These are phyloP conservation scores for Catocala nupta DNA, from an alignment of 2,888 invertebrate species.

Conservation along the genomic window DNA sequence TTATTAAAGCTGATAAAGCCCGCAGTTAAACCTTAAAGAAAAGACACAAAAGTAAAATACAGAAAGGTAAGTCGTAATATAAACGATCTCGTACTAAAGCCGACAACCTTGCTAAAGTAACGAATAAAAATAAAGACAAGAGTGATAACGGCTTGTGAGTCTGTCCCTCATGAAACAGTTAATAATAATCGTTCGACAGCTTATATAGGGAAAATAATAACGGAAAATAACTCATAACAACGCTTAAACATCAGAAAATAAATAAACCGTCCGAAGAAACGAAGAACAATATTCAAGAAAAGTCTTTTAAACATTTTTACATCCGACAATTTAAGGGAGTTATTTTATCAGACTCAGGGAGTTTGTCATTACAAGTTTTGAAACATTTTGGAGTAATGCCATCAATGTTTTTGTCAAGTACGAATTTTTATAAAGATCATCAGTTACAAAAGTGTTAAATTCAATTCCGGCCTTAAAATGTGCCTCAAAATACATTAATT, in stretches of 20 bases:
- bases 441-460: too few species aligned
- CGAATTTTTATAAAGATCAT: too few species aligned
- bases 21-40: constrained; percentile 15
- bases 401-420: not conserved
- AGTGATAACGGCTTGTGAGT: constrained; percentile 20
- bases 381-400: not conserved
- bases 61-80: constrained; percentile 8
- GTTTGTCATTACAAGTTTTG: constrained; percentile 5
- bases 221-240: constrained; percentile 43
- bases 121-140: constrained; percentile 24
- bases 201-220: constrained; percentile 35
- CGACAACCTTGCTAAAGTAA: not conserved
- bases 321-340: constrained; percentile 22
- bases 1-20: constrained; percentile 14
- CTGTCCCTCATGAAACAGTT: constrained; percentile 24
- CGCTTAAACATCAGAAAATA: constrained; percentile 45
- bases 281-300: constrained; percentile 20
- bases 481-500: too few species aligned
- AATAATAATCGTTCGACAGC: constrained; percentile 27
- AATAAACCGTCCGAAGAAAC: constrained; percentile 30
- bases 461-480: too few species aligned
- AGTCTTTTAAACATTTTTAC: constrained; percentile 29
- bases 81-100: constrained; percentile 7
- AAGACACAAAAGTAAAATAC: constrained; percentile 14
- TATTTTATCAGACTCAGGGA: constrained; percentile 20